phyloP scores from a whole-genome alignment of 2,113 vertebrate genomes.

The Andinoacara biseriatus region DNA sequence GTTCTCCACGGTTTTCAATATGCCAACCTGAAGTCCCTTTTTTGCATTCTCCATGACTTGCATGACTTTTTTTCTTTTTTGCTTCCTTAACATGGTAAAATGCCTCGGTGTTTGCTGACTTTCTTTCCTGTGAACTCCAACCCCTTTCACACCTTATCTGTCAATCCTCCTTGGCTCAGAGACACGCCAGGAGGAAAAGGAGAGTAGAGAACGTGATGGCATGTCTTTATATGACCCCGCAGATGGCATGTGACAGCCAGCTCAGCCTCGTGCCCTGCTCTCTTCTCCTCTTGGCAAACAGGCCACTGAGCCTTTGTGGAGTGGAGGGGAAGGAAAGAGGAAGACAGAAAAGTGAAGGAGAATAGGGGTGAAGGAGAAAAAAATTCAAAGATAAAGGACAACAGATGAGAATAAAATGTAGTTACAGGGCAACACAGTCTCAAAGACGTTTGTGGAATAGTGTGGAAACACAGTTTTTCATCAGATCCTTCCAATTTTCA shows the following conservation, averaged over 20 bases:
- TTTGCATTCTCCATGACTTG: not conserved
- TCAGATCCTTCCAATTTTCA: not conserved
- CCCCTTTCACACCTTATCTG: conserved; percentile 19
- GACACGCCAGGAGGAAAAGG: conserved; percentile 25
- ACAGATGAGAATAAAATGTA: conserved; percentile 1
- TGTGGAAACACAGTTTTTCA: not conserved
- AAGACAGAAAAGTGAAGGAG: conserved; percentile 26
- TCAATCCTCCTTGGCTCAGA: conserved; percentile 44
- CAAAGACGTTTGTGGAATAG: not conserved
- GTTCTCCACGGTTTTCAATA: not conserved
- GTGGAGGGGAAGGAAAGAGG: not conserved
- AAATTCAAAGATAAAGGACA: not conserved
- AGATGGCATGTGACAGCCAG: conserved; percentile 68
- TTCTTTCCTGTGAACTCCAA: not conserved
- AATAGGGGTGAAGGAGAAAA: conserved; percentile 12
- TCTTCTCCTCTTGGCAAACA: conserved; percentile 50
- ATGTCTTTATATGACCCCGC: conserved; percentile 38
- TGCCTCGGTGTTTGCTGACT: conserved; percentile 9
- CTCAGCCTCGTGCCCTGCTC: conserved; percentile 53
- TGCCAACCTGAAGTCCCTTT: not conserved
- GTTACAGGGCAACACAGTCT: not conserved
- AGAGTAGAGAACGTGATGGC: conserved; percentile 46
- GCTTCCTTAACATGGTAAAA: not conserved
- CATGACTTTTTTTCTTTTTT: no score
- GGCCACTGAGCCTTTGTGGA: not conserved